Conservation (phyloP, 2,888 invertebrate species). For the Tipula unca region DNA sequence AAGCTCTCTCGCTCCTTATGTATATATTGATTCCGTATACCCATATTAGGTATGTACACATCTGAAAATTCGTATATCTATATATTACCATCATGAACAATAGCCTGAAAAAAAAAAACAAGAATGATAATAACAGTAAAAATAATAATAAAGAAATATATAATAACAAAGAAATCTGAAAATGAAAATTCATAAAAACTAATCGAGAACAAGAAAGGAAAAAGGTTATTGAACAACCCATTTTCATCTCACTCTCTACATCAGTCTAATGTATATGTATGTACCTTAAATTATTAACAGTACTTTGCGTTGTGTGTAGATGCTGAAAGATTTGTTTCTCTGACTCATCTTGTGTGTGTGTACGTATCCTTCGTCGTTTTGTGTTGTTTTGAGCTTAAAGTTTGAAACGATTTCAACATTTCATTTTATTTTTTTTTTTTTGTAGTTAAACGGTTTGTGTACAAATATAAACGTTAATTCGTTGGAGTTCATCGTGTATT, state of each 20-base stretch:
- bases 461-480: not conserved
- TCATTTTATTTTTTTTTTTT: not conserved
- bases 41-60: not conserved
- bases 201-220: not conserved
- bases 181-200: conserved; percentile 4
- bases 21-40: not conserved
- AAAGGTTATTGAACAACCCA: not conserved
- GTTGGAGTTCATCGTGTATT: not conserved
- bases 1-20: not conserved
- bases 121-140: not conserved
- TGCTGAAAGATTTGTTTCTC: not conserved
- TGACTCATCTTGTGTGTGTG: not conserved
- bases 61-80: not conserved
- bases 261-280: not conserved
- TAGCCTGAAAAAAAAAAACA: not conserved
- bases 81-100: not conserved
- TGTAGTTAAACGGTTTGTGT: not conserved
- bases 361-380: not conserved
- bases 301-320: not conserved
- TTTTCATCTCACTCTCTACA: not conserved
- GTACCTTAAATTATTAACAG: not conserved
- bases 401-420: not conserved
- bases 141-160: not conserved
- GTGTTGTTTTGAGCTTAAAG: not conserved
- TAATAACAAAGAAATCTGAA: not conserved